A percentile compares a stretch with the other conserved stretches of the same genome.
These are phyloP conservation scores for Actinopyga echinites DNA, from an alignment of 53 echinoderm and acorn worm species.

Conservation along the genomic window DNA sequence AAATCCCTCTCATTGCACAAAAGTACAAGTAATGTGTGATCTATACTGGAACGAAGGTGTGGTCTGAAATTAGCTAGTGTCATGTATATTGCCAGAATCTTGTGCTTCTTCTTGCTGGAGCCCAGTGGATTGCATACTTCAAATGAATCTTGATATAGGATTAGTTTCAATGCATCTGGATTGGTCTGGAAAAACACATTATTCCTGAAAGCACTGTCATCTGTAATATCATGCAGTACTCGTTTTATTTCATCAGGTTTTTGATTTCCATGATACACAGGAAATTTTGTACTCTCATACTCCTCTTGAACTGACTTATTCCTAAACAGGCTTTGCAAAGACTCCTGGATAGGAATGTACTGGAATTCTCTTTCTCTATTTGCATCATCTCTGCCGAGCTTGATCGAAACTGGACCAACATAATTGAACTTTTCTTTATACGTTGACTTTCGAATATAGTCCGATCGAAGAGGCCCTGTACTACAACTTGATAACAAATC, in stretches of 20 bases:
- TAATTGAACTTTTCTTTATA: too few species aligned
- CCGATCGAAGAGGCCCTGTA: constrained; percentile 32
- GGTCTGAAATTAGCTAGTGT: constrained; percentile 58
- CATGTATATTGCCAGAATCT: constrained; percentile 57
- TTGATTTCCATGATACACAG: constrained; percentile 15
- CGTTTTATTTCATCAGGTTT: background rate
- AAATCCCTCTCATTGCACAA: constrained; percentile 55
- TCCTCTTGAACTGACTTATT: constrained; percentile 12
- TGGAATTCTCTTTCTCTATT: constrained; percentile 30
- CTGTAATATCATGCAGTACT: constrained; percentile 46
- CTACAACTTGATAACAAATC: constrained; percentile 19
- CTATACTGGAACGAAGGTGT: constrained; percentile 43
- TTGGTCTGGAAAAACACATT: constrained; percentile 42
- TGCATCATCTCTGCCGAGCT: background rate
- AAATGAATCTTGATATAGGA: constrained; percentile 62
- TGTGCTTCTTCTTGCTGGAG: constrained; percentile 60
- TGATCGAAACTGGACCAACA: background rate
- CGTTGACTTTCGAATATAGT: constrained; percentile 28
- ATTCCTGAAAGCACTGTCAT: constrained; percentile 31
- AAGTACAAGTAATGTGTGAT: constrained; percentile 52
- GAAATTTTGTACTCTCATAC: constrained; percentile 28
- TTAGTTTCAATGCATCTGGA: constrained; percentile 49
- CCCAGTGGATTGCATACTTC: constrained; percentile 66
- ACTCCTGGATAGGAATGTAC: constrained; percentile 44
- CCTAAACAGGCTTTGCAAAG: constrained; percentile 11